Evolutionary conservation across 1,140 invertebrate genomes (phyloP).

Genomic region (Bombus superbus): DNA sequence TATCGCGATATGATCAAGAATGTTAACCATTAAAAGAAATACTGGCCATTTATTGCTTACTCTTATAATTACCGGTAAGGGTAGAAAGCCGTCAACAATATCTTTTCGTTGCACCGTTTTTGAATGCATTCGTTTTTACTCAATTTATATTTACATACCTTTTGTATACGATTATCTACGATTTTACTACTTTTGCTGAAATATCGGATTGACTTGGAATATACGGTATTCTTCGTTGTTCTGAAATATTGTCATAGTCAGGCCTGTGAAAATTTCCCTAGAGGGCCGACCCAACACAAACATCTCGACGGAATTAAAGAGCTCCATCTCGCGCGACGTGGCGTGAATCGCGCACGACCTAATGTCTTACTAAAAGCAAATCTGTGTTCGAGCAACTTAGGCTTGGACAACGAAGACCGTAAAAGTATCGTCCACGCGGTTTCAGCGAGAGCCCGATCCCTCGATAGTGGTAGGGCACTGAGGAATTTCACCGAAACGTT

Average conservation of each 20-base stretch:
- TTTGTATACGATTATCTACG: slow-evolving; percentile 13
- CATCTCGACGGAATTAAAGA: slow-evolving; percentile 1
- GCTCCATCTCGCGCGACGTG: background rate
- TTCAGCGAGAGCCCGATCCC: background rate
- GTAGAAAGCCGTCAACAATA: slow-evolving; percentile 32
- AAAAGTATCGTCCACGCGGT: slow-evolving; percentile 61
- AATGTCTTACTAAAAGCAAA: slow-evolving; percentile 68
- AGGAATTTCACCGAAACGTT: slow-evolving; percentile 32
- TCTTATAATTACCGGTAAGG: slow-evolving; percentile 40
- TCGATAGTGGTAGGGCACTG: background rate
- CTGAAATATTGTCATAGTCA: slow-evolving; percentile 4
- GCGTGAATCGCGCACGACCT: slow-evolving; percentile 26
- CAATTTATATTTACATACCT: slow-evolving; percentile 27
- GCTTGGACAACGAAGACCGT: slow-evolving; percentile 24
- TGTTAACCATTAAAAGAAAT: slow-evolving; percentile 42
- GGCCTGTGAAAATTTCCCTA: background rate
- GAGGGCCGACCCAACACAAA: background rate
- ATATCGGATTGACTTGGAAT: background rate
- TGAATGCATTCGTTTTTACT: background rate
- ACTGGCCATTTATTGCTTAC: slow-evolving; percentile 70
- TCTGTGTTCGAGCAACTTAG: slow-evolving; percentile 62
- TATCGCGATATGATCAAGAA: slow-evolving; percentile 46
- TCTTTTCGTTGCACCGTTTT: slow-evolving; percentile 16
- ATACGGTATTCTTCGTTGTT: background rate
- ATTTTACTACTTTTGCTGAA: background rate